These are phyloP conservation scores for Tauraco hartlaubi DNA, from an alignment of 2,797 vertebrate species.

Conservation along the genomic window DNA sequence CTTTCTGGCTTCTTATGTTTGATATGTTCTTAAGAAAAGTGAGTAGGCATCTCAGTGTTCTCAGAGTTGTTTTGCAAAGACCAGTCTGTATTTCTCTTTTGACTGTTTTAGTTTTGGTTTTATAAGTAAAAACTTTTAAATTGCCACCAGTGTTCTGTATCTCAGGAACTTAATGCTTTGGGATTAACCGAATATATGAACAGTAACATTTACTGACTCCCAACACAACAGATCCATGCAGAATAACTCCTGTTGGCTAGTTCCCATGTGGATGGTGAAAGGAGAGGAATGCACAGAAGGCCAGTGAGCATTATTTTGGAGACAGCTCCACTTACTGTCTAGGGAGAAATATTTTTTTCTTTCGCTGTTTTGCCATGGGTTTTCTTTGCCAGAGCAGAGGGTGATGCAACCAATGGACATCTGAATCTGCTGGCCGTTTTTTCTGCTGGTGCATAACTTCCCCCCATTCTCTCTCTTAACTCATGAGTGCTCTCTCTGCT, in stretches of 20 bases:
- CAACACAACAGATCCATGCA: not conserved
- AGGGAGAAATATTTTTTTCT: not conserved
- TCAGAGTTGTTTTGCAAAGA: slow-evolving; percentile 14
- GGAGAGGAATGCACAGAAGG: not conserved
- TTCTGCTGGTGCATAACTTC: slow-evolving; percentile 60
- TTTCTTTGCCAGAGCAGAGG: slow-evolving; percentile 3
- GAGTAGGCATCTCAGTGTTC: not conserved
- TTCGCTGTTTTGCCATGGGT: not conserved
- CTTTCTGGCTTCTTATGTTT: not conserved
- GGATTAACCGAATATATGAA: not conserved
- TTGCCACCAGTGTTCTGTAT: not conserved
- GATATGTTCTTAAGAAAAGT: not conserved
- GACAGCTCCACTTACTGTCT: not conserved
- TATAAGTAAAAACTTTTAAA: not conserved
- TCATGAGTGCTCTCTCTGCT: slow-evolving; percentile 72
- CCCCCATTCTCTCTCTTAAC: slow-evolving; percentile 39
- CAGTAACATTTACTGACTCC: not conserved
- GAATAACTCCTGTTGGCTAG: not conserved
- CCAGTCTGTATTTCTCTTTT: not conserved
- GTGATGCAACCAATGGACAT: slow-evolving; percentile 14
- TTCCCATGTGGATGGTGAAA: not conserved
- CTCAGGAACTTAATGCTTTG: slow-evolving; percentile 19
- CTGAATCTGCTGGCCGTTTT: slow-evolving; percentile 69
- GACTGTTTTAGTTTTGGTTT: not conserved
- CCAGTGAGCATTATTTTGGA: not conserved